These are phyloP conservation scores for Norana najaformis DNA, from an alignment of 2,888 invertebrate genomes.

Conservation along the genomic window DNA sequence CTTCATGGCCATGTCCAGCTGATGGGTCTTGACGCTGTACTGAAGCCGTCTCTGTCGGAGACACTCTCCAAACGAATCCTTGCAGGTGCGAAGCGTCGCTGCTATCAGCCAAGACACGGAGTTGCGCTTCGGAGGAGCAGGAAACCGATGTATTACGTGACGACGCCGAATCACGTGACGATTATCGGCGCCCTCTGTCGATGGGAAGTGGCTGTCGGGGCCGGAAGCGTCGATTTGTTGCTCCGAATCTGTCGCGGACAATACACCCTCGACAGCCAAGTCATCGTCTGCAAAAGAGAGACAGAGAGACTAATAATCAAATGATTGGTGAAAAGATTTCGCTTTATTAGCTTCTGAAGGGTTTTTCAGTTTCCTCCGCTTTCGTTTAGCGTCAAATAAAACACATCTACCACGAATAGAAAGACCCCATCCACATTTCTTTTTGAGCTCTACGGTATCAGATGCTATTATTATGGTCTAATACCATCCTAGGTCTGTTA, in stretches of 20 bases:
- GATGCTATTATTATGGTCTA: background rate
- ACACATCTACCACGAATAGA: background rate
- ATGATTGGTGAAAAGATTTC: background rate
- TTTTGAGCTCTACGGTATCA: background rate
- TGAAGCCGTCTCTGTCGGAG: constrained; percentile 26
- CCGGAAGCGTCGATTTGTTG: constrained; percentile 13
- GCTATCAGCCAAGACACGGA: constrained; percentile 34
- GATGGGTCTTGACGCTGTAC: background rate
- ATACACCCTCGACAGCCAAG: background rate
- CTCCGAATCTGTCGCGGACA: background rate
- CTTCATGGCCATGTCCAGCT: constrained; percentile 10
- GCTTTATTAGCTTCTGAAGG: background rate
- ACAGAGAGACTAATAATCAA: background rate
- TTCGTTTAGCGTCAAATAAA: background rate
- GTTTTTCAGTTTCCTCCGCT: background rate
- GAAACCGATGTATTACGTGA: background rate
- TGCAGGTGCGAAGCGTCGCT: constrained; percentile 32
- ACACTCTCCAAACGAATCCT: constrained; percentile 26
- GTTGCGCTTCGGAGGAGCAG: constrained; percentile 21
- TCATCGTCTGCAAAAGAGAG: background rate
- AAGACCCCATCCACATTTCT: background rate
- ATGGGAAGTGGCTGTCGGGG: background rate
- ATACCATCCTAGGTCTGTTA: background rate
- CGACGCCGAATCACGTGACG: constrained; percentile 21
- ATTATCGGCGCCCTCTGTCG: background rate